These are phyloP conservation scores for Rhizoglyphus robini DNA, from an alignment of 1,140 invertebrate genomes.

Conservation along the genomic window DNA sequence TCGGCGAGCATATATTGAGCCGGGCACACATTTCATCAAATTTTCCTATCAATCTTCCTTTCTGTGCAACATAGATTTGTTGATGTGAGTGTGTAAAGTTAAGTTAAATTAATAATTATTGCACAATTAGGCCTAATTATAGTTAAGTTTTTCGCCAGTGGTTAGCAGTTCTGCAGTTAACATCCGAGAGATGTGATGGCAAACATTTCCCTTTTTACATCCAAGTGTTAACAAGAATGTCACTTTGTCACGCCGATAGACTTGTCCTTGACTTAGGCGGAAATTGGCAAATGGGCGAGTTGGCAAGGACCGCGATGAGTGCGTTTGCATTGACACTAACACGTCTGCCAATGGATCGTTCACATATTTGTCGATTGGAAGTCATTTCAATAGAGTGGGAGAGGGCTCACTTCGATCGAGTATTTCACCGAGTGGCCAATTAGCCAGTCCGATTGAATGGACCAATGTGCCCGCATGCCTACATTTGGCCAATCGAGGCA, in stretches of 20 bases:
- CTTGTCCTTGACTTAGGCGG: conserved; percentile 18
- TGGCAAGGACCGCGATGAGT: too few species aligned
- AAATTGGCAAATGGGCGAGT: neutral
- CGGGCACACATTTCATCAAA: too few species aligned
- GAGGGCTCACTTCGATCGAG: neutral
- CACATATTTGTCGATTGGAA: neutral
- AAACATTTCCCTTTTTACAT: too few species aligned
- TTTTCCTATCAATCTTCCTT: too few species aligned
- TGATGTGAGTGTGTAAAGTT: too few species aligned
- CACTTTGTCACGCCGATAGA: conserved; percentile 16
- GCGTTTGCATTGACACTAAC: neutral
- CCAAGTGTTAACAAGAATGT: neutral
- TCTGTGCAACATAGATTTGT: too few species aligned
- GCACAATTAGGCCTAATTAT: too few species aligned
- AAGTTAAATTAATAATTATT: too few species aligned
- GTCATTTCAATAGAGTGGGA: neutral
- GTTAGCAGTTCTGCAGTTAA: too few species aligned
- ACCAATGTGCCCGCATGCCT: neutral
- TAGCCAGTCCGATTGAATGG: conserved; percentile 9
- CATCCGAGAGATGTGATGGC: too few species aligned
- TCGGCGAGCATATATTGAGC: too few species aligned
- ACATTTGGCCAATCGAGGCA: conserved; percentile 11
- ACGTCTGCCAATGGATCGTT: neutral
- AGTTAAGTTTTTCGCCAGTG: too few species aligned
- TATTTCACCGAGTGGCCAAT: neutral